phyloP scores from a whole-genome alignment of 1,140 invertebrate species.

The Drosophila pseudoananassae region DNA sequence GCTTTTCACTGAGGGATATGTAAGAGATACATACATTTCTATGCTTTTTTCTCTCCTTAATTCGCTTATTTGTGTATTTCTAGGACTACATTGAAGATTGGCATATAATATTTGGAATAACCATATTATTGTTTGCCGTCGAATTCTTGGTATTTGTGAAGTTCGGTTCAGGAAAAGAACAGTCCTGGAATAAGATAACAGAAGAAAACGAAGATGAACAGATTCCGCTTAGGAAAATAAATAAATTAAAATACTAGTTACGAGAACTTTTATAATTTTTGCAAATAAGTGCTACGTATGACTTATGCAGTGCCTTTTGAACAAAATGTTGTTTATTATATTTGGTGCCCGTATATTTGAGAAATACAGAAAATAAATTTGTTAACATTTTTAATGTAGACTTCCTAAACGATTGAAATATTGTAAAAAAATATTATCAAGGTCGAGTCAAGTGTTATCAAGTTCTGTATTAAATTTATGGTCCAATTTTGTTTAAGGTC shows the following conservation, averaged over 20 bases:
- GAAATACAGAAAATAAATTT: slow-evolving; percentile 7
- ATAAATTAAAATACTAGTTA: too few species aligned
- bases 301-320: slow-evolving; percentile 20
- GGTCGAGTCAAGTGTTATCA: too few species aligned
- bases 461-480: too few species aligned
- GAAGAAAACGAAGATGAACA: too few species aligned
- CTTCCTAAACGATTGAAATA: too few species aligned
- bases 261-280: neutral
- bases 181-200: slow-evolving; percentile 89
- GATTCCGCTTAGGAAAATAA: too few species aligned
- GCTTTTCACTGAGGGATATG: slow-evolving; percentile 89
- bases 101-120: slow-evolving; percentile 93
- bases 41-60: neutral
- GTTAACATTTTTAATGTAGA: slow-evolving; percentile 10
- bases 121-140: slow-evolving; percentile 89
- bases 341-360: too few species aligned
- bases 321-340: slow-evolving; percentile 2
- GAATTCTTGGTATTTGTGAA: slow-evolving; percentile 91
- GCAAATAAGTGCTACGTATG: slow-evolving; percentile 12
- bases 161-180: slow-evolving; percentile 92
- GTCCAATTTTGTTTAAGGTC: too few species aligned
- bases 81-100: slow-evolving; percentile 92
- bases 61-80: slow-evolving; percentile 71
- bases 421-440: too few species aligned
- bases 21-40: slow-evolving; percentile 83